Evolutionary conservation across 1,140 invertebrate species (phyloP).

Genomic region (Penaeus indicus): DNA sequence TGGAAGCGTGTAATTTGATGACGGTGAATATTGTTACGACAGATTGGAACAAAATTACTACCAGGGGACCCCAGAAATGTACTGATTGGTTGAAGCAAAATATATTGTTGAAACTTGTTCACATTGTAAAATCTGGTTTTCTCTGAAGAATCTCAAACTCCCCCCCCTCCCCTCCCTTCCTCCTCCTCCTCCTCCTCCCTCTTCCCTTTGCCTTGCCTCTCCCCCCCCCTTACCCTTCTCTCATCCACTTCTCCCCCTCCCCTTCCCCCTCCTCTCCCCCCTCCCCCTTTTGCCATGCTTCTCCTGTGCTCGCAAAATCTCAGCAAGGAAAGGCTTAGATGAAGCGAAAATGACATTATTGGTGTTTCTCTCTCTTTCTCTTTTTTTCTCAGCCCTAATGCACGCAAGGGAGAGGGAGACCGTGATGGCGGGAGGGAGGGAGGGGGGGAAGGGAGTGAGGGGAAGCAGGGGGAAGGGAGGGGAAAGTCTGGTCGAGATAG

Average conservation of each 20-base stretch:
- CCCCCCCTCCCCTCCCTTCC: conserved; percentile 29
- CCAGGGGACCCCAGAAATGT: conserved; percentile 66
- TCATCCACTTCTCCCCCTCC: neutral
- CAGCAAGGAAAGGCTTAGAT: no score
- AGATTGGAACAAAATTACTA: conserved; percentile 67
- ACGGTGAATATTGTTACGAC: conserved; percentile 68
- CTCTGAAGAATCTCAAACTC: conserved; percentile 28
- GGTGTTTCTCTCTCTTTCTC: no score
- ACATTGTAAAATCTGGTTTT: conserved; percentile 52
- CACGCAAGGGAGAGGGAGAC: no score
- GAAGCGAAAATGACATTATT: no score
- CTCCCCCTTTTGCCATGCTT: neutral
- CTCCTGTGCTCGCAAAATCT: no score
- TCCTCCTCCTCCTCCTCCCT: neutral
- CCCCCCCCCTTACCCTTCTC: neutral
- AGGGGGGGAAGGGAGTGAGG: no score
- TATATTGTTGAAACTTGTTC: conserved; percentile 63
- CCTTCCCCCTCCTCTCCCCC: no score
- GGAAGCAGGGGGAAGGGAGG: no score
- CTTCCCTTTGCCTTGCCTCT: neutral
- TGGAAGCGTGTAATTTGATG: conserved; percentile 67
- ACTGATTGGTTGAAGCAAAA: conserved; percentile 66
- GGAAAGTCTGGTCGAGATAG: no score
- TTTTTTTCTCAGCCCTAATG: no score
- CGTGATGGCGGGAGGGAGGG: no score